Evolutionary conservation across 37 sponge, comb jelly and placozoan genomes (phyloP), one percentile per base, ranked within the genome.

Genomic region (Hexactinellida sp.): DNA sequence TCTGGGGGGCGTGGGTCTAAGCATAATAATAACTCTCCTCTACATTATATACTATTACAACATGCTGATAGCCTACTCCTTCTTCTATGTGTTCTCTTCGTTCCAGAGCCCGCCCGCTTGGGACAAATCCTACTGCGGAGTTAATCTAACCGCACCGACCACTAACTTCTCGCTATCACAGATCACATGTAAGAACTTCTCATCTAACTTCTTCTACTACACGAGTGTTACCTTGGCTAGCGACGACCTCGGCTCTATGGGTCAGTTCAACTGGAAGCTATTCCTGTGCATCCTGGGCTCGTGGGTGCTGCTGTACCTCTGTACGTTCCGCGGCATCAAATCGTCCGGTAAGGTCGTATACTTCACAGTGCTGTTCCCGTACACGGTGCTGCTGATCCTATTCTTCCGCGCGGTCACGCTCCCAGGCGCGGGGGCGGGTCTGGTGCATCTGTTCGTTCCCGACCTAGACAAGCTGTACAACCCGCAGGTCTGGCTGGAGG

Each of bases 321-420:
- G 96, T 86, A 84, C 94, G 37, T 94, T 95, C 85, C 86, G 93
- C 54, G 99, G 99, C 24, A 89, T 98, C 34, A 84, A 95, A 84
- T 87, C 88, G 9, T 88, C 91, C 19, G 95, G 95, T 0, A 95
- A 95, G 84, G 99, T 63, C 0, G 91, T 95, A 30, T 98, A 98
- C 84, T 84, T 98, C 85, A 94, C 96, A 1, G 96, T 96, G 35
- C 92, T 89, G 1, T 95, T 92, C 63, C 96, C 99, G 0, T 96
- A 92, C 83, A 47, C 95, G 21, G 88, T 96, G 13, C 89, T 98
- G 32, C 37, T 90, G 0, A 91, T 94, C 51, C 89, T 98, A 36
- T 95, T 98, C 89, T 95, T 98, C 90, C 85, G 99, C 82, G 99
- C 90, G 39, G 99, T 98, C 36, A 94, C 96, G 36, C 90, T 98